Evolutionary conservation across 2,888 invertebrate genomes (phyloP), one percentile per base, ranked within the genome.

Genomic region (Mythimna pallens): DNA sequence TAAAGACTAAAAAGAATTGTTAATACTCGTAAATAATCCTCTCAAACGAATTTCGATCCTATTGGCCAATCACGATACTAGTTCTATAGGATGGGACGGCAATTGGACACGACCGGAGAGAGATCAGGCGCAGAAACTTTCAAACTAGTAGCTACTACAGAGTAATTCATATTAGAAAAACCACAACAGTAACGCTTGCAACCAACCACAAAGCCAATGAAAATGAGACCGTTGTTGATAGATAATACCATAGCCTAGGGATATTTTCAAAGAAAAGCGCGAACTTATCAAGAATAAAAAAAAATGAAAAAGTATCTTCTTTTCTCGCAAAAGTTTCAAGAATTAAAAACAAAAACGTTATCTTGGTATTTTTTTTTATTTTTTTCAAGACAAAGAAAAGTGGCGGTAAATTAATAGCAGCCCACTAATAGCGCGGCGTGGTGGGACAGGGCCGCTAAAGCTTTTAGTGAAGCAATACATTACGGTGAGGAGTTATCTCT

Each of bases 401-500:
- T 54, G 43, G 22, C 57, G 10, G 61, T 62, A 62, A 65, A 79
- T 77, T 57, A 79, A 76, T 55, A 64, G 61, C 57, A 25, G 50
- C 12, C 34, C 43, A 47, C 43, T 65, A 72, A 72, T 25, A 61
- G 62, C 61, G 52, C 36, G 30, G 73, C 12, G 22, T 43, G 30
- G n/a, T 14, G 47, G 47, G 14, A 77, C 17, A 47, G 54, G 57
- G 30, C 50, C 17, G 57, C 54, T 63, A 25, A 66, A 63, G 78
- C 69, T 80, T 76, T 78, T 78, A 78, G 81, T 65, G n/a, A 58
- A 67, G 74, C 55, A 17, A 67, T 80, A 67, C 64, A 52, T 80
- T 61, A 80, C 74, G 0, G 12, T 14, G 20, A 34, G 54, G n/a
- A 67, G 25, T 12, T 57, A 64, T 59, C 30, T 57, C n/a, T 76